Base-by-base conservation (phyloP, 2,888 invertebrate species). In the Nymphalis urticae region DNA sequence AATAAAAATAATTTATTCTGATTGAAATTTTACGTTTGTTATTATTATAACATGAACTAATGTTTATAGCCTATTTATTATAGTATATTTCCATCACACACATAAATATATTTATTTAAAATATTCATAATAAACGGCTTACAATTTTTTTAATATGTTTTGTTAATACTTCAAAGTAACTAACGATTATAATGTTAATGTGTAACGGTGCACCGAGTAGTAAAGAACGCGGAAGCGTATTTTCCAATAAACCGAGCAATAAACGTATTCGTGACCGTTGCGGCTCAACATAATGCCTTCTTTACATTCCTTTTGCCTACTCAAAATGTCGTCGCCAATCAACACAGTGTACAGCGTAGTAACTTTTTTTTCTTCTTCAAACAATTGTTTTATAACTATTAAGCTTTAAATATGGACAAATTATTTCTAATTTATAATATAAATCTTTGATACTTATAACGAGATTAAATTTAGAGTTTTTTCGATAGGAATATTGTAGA, bases 181-280 rank as follows among this genome's bases (percentile, higher is more conserved):
- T 24, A 66, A 32, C 67, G 58, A 66, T 68, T 69, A 70, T 66
- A 68, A 69, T 69, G 69, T 72, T 71, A 66, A 87, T 80, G 73
- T 76, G 79, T 86, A 88, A 85, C 85, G 82, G 86, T 82, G 79
- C 76, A 78, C 76, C 74, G 77, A 75, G 78, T 76, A 78, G 77
- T 76, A 79, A 83, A 85, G 87, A 88, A 89, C 85, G 88, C 89
- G 88, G 88, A 88, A 90, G 84, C 79, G 79, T 81, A 83, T 84
- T 87, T 88, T 88, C 86, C 87, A 85, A 88, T 89, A 90, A 86
- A 85, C 80, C 85, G 81, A 82, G 85, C 83, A 85, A 85, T 87
- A 88, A 86, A 85, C 82, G 80, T 79, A 78, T 80, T 82, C 80
- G 80, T 80, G 81, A 81, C 82, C 83, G 81, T 79, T 74, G 77